Evolutionary conservation across 2,888 invertebrate genomes (phyloP).

Genomic region (Oegoconia quadripuncta): DNA sequence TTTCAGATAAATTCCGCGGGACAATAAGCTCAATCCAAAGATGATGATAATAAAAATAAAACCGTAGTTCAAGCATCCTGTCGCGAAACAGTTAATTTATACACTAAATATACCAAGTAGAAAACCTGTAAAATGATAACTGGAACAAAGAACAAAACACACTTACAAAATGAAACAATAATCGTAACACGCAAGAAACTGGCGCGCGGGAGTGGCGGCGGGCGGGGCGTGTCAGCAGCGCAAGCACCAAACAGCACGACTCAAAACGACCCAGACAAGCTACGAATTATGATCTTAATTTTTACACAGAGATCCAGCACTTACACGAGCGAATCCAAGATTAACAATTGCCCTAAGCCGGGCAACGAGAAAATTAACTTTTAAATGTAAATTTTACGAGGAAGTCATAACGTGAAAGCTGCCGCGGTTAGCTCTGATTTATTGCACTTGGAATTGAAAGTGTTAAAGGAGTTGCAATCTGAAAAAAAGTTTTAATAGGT

Average conservation of each 20-base stretch:
- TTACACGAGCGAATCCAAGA: constrained; percentile 60
- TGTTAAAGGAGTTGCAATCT: constrained; percentile 77
- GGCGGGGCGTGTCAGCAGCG: background rate
- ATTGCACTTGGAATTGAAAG: constrained; percentile 75
- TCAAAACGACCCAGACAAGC: constrained; percentile 25
- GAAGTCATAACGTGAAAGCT: constrained; percentile 76
- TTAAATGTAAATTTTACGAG: constrained; percentile 78
- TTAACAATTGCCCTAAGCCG: constrained; percentile 71
- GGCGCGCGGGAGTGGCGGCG: background rate
- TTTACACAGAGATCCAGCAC: constrained; percentile 33
- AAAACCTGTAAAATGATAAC: background rate
- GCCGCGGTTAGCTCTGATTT: constrained; percentile 75
- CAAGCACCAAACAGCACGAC: constrained; percentile 5
- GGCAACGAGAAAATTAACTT: constrained; percentile 73
- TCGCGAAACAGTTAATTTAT: no score
- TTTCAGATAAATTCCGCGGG: no score
- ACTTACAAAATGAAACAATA: constrained; percentile 10
- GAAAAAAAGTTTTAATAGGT: constrained; percentile 77
- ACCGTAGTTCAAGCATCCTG: no score
- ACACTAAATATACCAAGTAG: no score
- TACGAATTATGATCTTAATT: constrained; percentile 51
- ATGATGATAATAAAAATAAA: no score
- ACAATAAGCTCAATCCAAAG: no score
- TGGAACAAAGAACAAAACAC: constrained; percentile 1
- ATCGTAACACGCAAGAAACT: constrained; percentile 2